phyloP scores from a whole-genome alignment of 2,113 vertebrate genomes.

The Uria lomvia region DNA sequence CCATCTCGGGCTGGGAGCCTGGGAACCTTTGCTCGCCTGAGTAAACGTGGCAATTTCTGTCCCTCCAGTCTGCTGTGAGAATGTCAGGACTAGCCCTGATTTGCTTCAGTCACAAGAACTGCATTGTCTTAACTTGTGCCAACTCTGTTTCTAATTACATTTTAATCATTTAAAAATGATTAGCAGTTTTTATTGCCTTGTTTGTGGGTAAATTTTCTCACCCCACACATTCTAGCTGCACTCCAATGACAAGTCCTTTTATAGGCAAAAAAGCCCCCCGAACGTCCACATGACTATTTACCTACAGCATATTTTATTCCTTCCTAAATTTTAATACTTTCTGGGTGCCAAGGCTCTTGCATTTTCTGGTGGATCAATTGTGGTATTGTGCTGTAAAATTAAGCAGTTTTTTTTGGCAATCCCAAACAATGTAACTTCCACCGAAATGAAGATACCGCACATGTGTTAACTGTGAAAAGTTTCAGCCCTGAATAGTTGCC shows the following conservation, averaged over 20 bases:
- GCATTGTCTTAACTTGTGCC: constrained; percentile 66
- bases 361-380: constrained; percentile 56
- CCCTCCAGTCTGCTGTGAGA: constrained; percentile 47
- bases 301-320: constrained; percentile 62
- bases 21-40: constrained; percentile 49
- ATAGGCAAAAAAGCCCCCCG: constrained; percentile 45
- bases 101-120: constrained; percentile 52
- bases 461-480: constrained; percentile 57
- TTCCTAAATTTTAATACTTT: constrained; percentile 50
- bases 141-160: constrained; percentile 67
- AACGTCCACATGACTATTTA: constrained; percentile 18
- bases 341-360: constrained; percentile 35
- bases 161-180: constrained; percentile 70
- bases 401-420: constrained; percentile 59
- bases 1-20: constrained; percentile 20
- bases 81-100: constrained; percentile 57
- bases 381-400: constrained; percentile 61
- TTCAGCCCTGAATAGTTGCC: constrained; percentile 56
- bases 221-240: constrained; percentile 57
- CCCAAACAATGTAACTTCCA: constrained; percentile 55
- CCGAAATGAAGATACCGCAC: constrained; percentile 54
- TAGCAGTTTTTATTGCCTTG: constrained; percentile 66
- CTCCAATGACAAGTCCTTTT: constrained; percentile 58
- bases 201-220: constrained; percentile 66
- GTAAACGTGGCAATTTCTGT: constrained; percentile 55